Percentiles rank a stretch among this genome's conserved stretches.
Evolutionary conservation across 35 echinoderm and acorn worm species (phyloP).

Genomic region (Lytechinus variegatus): DNA sequence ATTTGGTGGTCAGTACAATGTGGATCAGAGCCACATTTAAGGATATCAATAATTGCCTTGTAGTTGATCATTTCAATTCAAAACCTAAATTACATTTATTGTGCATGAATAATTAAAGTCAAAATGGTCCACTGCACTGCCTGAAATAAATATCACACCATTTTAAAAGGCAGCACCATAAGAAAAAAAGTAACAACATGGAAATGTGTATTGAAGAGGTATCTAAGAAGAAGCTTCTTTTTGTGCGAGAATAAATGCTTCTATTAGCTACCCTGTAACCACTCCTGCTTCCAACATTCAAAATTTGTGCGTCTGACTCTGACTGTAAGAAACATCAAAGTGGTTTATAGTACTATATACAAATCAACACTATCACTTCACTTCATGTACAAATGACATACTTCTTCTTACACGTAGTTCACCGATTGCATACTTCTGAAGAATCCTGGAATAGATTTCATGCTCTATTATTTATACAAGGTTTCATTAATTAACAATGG

Average conservation of each 20-base stretch:
- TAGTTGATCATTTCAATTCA: not conserved
- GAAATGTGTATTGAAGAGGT: not conserved
- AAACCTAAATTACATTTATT: not conserved
- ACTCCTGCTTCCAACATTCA: not conserved
- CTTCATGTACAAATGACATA: not conserved
- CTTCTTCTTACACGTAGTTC: not conserved
- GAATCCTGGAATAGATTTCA: not conserved
- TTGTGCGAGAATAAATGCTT: not conserved
- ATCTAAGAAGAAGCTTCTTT: not conserved
- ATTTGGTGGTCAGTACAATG: not conserved
- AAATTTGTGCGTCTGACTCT: slow-evolving; percentile 4
- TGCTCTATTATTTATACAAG: not conserved
- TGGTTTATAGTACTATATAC: not conserved
- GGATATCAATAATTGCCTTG: not conserved
- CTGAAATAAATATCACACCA: slow-evolving; percentile 13
- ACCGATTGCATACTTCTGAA: not conserved
- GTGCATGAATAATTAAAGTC: not conserved
- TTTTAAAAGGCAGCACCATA: not conserved
- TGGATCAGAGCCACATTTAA: not conserved
- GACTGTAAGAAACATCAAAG: not conserved
- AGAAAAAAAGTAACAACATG: not conserved
- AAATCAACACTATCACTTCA: not conserved
- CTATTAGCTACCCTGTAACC: not conserved
- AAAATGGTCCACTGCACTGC: not conserved
- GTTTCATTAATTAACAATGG: not conserved